Evolutionary conservation across 1,140 invertebrate genomes (phyloP).

Genomic region (Drosophila santomea): DNA sequence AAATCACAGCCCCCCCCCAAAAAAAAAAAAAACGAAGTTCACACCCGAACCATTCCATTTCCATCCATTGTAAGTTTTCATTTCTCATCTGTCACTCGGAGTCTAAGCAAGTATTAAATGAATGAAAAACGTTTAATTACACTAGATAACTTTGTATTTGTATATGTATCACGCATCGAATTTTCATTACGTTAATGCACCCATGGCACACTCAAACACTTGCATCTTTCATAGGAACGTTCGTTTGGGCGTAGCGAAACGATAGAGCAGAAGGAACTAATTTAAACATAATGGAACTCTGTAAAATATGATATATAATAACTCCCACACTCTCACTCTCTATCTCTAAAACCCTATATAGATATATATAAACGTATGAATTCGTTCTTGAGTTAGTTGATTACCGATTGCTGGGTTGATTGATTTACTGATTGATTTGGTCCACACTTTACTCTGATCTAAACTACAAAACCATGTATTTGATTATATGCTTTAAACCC

Average conservation of each 20-base stretch:
- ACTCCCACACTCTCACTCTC: constrained; percentile 37
- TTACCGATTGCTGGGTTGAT: constrained; percentile 8
- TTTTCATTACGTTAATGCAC: constrained; percentile 50
- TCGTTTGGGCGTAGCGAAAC: constrained; percentile 31
- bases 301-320: constrained; percentile 69
- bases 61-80: constrained; percentile 73
- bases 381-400: constrained; percentile 51
- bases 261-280: constrained; percentile 41
- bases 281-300: constrained; percentile 68
- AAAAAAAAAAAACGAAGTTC: not conserved
- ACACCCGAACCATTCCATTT: constrained; percentile 42
- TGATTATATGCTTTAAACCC: constrained; percentile 51
- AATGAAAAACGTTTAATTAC: constrained; percentile 68
- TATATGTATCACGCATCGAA: constrained; percentile 40
- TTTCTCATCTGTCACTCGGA: constrained; percentile 58
- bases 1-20: constrained; percentile 18
- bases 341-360: constrained; percentile 41
- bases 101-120: constrained; percentile 76
- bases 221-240: constrained; percentile 33
- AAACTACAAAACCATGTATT: constrained; percentile 51
- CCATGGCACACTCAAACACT: constrained; percentile 26
- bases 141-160: constrained; percentile 46
- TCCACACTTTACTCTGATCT: constrained; percentile 29
- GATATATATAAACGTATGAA: constrained; percentile 43
- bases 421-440: constrained; percentile 11